A percentile compares a stretch with the other conserved stretches of the same genome.
Evolutionary conservation across 2,888 invertebrate species (phyloP).

Genomic region (Lasioglossum vierecki): DNA sequence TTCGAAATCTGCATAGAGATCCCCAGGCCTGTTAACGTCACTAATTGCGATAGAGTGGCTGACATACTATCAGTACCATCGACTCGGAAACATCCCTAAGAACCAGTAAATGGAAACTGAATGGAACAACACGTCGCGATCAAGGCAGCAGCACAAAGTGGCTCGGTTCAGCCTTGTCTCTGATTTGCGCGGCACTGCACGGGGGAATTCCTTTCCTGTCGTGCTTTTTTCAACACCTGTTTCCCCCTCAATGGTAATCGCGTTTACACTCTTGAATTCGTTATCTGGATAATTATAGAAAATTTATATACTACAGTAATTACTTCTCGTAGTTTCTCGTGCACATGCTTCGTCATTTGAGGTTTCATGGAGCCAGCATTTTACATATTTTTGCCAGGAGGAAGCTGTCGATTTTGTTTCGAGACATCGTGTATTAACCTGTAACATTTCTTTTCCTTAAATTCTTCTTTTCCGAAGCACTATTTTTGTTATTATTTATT

Average conservation of each 20-base stretch:
- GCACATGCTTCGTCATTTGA: neutral
- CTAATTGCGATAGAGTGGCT: neutral
- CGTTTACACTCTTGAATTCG: neutral
- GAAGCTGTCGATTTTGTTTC: neutral
- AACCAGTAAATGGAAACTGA: neutral
- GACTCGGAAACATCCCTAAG: neutral
- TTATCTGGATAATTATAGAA: neutral
- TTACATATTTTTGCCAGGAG: neutral
- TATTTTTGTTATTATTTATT: neutral
- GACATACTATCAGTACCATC: neutral
- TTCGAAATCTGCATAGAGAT: neutral
- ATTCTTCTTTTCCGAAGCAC: neutral
- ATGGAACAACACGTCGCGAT: neutral
- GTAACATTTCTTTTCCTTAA: neutral
- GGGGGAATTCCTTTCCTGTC: conserved; percentile 47
- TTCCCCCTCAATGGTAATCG: conserved; percentile 8
- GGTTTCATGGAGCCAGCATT: neutral
- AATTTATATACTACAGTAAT: neutral
- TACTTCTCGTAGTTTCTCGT: neutral
- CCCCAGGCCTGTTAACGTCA: neutral
- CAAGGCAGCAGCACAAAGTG: neutral
- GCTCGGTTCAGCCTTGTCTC: conserved; percentile 7
- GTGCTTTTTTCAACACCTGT: conserved; percentile 26
- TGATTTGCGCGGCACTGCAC: conserved; percentile 38
- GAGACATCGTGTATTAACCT: neutral